These are phyloP conservation scores for Meandrusa payeni DNA, from an alignment of 2,888 invertebrate genomes.

Conservation along the genomic window DNA sequence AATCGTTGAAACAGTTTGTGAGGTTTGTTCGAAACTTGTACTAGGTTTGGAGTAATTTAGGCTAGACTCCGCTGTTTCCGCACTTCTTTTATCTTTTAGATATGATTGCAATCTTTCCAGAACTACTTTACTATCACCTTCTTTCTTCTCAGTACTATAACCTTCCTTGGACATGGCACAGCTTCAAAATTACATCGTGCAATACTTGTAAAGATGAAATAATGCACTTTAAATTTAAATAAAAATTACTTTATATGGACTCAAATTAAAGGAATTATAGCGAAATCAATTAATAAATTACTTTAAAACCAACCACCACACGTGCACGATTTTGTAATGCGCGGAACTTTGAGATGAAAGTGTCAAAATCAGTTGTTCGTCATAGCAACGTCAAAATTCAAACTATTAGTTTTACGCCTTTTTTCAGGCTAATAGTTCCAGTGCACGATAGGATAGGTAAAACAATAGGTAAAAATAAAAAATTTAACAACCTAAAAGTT, in stretches of 20 bases:
- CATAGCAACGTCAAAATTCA: neutral
- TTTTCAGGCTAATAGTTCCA: neutral
- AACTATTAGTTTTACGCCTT: neutral
- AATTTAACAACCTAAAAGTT: too few relatives aligned
- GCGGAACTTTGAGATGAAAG: constrained; percentile 31
- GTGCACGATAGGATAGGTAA: neutral
- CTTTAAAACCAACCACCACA: constrained; percentile 31
- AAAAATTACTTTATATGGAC: too few relatives aligned
- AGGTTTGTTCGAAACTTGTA: constrained; percentile 55
- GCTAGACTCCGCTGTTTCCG: constrained; percentile 51
- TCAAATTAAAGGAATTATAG: too few relatives aligned
- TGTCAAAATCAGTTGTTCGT: neutral
- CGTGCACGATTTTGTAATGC: constrained; percentile 41
- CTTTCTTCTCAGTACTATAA: constrained; percentile 73
- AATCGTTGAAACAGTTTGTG: constrained; percentile 40
- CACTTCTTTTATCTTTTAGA: constrained; percentile 69
- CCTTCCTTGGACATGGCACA: constrained; percentile 74
- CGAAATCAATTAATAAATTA: constrained; percentile 5
- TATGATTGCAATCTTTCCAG: constrained; percentile 71
- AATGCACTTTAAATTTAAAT: too few relatives aligned
- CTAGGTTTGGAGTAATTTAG: constrained; percentile 59
- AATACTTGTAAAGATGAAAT: neutral
- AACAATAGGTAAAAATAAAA: too few relatives aligned
- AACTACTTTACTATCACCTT: constrained; percentile 72
- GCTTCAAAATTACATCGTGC: constrained; percentile 39